phyloP scores from a whole-genome alignment of 2,888 invertebrate species.

The Ramazzottius varieornatus region DNA sequence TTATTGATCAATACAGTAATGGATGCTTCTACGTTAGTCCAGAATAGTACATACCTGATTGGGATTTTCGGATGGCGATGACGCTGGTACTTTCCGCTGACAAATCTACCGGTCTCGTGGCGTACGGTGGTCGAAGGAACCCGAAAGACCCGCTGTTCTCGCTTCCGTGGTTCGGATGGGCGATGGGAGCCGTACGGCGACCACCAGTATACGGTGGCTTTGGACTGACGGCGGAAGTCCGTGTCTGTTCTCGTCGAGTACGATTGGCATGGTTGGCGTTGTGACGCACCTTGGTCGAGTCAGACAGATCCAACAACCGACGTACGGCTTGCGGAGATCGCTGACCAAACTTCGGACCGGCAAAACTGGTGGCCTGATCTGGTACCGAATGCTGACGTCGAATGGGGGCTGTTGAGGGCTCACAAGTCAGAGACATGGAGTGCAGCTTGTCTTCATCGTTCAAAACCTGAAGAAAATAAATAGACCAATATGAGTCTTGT shows the following conservation, averaged over 20 bases:
- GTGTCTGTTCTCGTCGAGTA: background rate
- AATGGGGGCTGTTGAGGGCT: conserved; percentile 23
- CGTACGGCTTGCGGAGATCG: conserved; percentile 82
- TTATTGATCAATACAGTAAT: no score
- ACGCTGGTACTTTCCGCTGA: conserved; percentile 70
- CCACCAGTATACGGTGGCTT: background rate
- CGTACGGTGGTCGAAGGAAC: background rate
- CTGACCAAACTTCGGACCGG: conserved; percentile 21
- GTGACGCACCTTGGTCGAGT: conserved; percentile 18
- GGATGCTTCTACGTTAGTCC: no score
- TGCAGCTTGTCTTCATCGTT: conserved; percentile 71
- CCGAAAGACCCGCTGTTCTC: background rate
- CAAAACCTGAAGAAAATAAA: no score
- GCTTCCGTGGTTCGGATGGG: background rate
- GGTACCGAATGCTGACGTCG: conserved; percentile 4
- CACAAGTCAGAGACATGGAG: conserved; percentile 64
- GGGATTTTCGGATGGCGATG: background rate
- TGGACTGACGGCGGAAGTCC: background rate
- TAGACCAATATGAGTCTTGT: no score
- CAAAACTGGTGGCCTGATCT: conserved; percentile 2
- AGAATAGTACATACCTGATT: conserved; percentile 2
- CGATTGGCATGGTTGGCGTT: conserved; percentile 10
- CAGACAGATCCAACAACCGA: conserved; percentile 61
- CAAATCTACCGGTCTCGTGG: conserved; percentile 48
- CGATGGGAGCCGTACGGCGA: background rate